These are phyloP conservation scores for Bungarus multicinctus DNA, from an alignment of 2,113 vertebrate species.

Conservation along the genomic window DNA sequence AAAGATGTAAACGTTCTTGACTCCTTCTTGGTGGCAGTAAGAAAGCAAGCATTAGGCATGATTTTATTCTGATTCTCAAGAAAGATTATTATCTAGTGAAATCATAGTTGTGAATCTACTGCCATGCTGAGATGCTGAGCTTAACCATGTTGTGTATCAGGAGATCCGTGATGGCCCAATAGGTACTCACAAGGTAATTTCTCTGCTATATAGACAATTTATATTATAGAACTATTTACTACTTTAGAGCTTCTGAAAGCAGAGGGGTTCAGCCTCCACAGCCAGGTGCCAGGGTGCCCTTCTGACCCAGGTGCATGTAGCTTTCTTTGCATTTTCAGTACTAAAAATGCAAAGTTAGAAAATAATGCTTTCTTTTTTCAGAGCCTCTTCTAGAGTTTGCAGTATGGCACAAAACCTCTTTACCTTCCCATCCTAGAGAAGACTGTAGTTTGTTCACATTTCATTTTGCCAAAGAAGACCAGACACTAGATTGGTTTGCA, in stretches of 20 bases:
- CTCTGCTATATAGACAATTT: background rate
- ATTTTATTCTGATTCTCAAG: background rate
- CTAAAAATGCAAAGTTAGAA: background rate
- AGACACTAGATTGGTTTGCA: background rate
- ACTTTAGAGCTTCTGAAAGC: background rate
- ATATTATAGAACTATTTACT: background rate
- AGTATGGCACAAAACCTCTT: background rate
- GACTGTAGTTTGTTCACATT: background rate
- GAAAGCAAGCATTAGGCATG: background rate
- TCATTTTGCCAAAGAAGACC: background rate
- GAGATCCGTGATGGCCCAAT: background rate
- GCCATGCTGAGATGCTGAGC: background rate
- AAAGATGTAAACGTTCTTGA: background rate
- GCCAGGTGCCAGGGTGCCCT: background rate
- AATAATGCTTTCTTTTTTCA: background rate
- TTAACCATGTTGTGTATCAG: background rate
- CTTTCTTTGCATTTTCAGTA: background rate
- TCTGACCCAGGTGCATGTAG: background rate
- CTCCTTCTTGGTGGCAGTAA: background rate
- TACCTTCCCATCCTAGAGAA: background rate
- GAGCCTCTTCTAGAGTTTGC: background rate
- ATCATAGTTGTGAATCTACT: background rate
- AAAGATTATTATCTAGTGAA: background rate
- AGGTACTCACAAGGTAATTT: background rate
- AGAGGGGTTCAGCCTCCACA: background rate